Conservation (phyloP, 2,888 invertebrate species). For the Melinaea marsaeus region DNA sequence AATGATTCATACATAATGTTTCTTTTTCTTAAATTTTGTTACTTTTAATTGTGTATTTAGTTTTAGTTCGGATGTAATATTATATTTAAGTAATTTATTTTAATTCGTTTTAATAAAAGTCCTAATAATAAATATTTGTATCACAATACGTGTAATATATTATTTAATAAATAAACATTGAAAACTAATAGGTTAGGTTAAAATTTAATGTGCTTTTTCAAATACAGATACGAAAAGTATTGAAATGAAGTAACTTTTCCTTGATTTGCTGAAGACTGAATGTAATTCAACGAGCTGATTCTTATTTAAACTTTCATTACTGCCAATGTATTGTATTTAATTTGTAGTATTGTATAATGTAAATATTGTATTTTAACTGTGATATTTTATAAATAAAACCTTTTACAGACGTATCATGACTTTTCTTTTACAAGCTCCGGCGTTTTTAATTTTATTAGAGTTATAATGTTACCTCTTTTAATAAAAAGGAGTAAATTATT, state of each 20-base stretch:
- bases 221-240: neutral
- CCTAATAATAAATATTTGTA: no score
- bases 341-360: slow-evolving; percentile 37
- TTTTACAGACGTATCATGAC: slow-evolving; percentile 22
- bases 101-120: neutral
- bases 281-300: slow-evolving; percentile 32
- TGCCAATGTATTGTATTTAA: slow-evolving; percentile 16
- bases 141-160: no score
- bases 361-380: slow-evolving; percentile 62
- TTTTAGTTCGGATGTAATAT: neutral
- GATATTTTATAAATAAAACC: slow-evolving; percentile 45
- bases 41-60: no score
- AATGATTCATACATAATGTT: neutral
- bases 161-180: no score
- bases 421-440: slow-evolving; percentile 9
- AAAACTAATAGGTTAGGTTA: neutral
- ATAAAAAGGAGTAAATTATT: no score
- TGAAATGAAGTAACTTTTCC: slow-evolving; percentile 2
- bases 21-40: no score
- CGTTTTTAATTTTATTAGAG: neutral
- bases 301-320: slow-evolving; percentile 24
- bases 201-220: neutral
- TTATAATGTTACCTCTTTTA: no score
- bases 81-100: slow-evolving; percentile 11
- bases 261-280: slow-evolving; percentile 35